These are phyloP conservation scores for Agrotis clavis DNA, from an alignment of 2,888 invertebrate species.

Conservation along the genomic window DNA sequence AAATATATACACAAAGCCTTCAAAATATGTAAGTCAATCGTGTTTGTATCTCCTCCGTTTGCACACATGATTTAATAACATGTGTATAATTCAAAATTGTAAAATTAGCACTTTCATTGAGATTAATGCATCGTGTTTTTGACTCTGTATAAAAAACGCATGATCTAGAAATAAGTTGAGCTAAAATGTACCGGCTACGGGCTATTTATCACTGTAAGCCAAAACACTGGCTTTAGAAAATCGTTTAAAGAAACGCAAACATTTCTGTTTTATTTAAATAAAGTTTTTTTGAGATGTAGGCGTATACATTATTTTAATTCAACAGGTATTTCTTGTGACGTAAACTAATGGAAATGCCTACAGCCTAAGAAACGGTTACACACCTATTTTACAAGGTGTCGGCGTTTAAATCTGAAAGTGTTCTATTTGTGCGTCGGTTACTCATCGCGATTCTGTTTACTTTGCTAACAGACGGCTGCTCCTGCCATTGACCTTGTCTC, in stretches of 20 bases:
- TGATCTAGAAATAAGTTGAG: conserved; percentile 34
- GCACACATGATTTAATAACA: conserved; percentile 42
- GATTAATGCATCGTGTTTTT: conserved; percentile 41
- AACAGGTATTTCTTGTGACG: conserved; percentile 51
- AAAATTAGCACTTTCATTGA: conserved; percentile 37
- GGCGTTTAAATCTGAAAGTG: conserved; percentile 81
- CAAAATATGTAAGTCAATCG: conserved; percentile 46
- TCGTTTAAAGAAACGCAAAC: conserved; percentile 38
- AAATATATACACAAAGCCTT: conserved; percentile 60
- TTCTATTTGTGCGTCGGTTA: conserved; percentile 85
- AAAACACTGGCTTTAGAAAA: conserved; percentile 39
- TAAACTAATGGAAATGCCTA: conserved; percentile 60
- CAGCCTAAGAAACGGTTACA: conserved; percentile 60
- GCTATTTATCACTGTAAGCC: conserved; percentile 46
- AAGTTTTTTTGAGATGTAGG: conserved; percentile 37
- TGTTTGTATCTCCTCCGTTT: conserved; percentile 48
- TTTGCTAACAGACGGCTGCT: conserved; percentile 83
- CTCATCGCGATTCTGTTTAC: conserved; percentile 86
- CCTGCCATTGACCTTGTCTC: conserved; percentile 89
- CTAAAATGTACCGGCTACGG: conserved; percentile 32
- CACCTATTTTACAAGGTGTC: conserved; percentile 78
- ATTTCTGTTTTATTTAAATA: conserved; percentile 44
- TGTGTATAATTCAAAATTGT: conserved; percentile 51
- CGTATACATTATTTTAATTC: conserved; percentile 29
- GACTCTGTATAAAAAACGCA: conserved; percentile 26